Conservation (phyloP, 2,797 vertebrate species). For the Heteromormyrus szaboi region DNA sequence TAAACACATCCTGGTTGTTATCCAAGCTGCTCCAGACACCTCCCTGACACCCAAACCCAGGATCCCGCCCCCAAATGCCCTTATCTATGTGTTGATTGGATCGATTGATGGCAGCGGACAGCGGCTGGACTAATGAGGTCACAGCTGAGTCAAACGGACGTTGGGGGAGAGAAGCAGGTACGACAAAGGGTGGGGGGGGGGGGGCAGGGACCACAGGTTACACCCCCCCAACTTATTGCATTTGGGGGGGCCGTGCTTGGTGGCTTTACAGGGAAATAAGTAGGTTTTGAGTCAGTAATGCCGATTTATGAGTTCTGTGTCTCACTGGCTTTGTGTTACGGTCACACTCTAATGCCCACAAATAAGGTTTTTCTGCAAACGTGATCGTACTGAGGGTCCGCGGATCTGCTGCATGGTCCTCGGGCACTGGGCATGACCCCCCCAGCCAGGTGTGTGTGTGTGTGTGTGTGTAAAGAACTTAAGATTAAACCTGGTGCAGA, state of each 20-base stretch:
- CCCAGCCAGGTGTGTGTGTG: neutral
- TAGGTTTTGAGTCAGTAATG: slow-evolving; percentile 11
- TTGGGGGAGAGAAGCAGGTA: neutral
- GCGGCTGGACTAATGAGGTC: neutral
- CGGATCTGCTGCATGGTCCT: neutral
- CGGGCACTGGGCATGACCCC: neutral
- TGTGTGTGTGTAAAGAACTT: neutral
- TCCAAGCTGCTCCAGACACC: slow-evolving; percentile 43
- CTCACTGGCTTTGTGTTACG: neutral
- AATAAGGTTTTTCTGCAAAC: neutral
- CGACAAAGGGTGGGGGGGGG: neutral
- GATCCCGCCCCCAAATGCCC: slow-evolving; percentile 31
- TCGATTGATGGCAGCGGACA: slow-evolving; percentile 52
- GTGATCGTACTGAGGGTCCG: neutral
- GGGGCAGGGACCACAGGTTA: neutral
- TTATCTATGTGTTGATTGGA: slow-evolving; percentile 56
- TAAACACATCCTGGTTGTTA: slow-evolving; percentile 17
- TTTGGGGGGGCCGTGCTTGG: neutral
- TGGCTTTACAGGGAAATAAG: neutral
- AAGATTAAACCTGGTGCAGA: neutral
- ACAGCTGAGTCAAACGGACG: neutral
- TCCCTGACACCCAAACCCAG: slow-evolving; percentile 16
- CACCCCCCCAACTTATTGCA: neutral
- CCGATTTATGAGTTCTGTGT: neutral
- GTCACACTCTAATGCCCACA: neutral